Base-by-base conservation (phyloP, 2,113 vertebrate genomes). In the Eretmochelys imbricata region DNA sequence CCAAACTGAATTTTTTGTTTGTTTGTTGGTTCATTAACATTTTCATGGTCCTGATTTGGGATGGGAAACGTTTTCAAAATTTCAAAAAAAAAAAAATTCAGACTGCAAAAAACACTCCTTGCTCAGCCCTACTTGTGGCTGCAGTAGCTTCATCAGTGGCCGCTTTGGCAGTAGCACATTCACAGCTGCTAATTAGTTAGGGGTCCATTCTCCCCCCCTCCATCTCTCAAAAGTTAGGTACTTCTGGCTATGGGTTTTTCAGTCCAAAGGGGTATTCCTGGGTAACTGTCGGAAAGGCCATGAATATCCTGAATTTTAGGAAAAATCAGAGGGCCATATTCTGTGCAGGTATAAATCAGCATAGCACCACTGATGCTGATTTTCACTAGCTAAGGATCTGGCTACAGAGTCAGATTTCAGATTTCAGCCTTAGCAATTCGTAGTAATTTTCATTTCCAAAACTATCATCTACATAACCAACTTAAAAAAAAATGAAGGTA, bases 161-260 rank as follows among this genome's bases (percentile, higher is more conserved):
- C 78, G 89, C 80, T 95, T 94, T 84, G 85, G 49, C 87, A 93
- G 80, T 38, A 94, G 42, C 91, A 90, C 94, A 90, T 89, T 92
- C 91, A 88, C 22, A 62, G 80, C 85, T 94, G 54, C 82, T 69
- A 94, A 96, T 76, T 94, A 97, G 82, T 65, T 65, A 65, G 3
- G 59, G 35, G 62, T 69, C 57, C 6, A 12, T 91, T 19, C 93
- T 72, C 80, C 14, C 3, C 62, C 6, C 35, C 16, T 2, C 8
- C 62, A 69, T n/a, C 17, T 46, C 11, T 11, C 72, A 24, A 46
- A 46, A 76, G 10, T 25, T 76, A 76, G 42, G 72, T 5, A 46
- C 22, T 95, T 94, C 89, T 91, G 95, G 90, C 87, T 82, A 55
- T 87, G 82, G 85, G 92, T 94, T 94, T 94, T 95, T 83, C 83